Base-by-base conservation (phyloP, 2,888 invertebrate species). In the Eristalinus aeneus region DNA sequence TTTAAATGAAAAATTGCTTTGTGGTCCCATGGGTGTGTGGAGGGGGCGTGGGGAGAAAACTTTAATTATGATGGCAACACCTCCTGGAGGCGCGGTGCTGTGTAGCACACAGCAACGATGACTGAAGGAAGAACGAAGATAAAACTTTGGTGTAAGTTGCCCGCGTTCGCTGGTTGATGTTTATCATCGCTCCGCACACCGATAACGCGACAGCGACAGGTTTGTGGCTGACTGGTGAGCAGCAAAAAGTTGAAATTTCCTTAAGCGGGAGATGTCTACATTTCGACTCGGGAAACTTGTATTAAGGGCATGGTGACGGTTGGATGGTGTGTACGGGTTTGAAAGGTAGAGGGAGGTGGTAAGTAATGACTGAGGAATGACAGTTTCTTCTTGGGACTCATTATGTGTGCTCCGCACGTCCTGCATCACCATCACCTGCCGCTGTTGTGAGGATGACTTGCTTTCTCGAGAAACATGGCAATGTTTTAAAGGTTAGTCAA, bases 61-160 rank as follows among this genome's bases (percentile, higher is more conserved):
- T 79, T 84, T 79, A 71, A 79, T 79, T 71, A 71, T 84, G 83
- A 75, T 67, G 61, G 60, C 60, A 73, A 73, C 79, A 79, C 72
- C 72, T 65, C 22, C 36, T 64, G 12, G 56, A 10, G 56, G 54
- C 23, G 39, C 10, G 20, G 11, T 20, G 2, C n/a, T n/a, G n/a
- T n/a, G n/a, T n/a, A n/a, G n/a, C n/a, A n/a, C 36, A 20, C 10
- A 23, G 20, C 20, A 20, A 12, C 53, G 56, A 20, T 9, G 56
- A 53, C 34, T 20, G 1, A 1, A 16, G 22, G 23, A 68, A 67
- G 54, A 27, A 36, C 54, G 39, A 32, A 61, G 56, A 73, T 73
- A 78, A 58, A 79, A 74, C 78, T 77, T 72, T 16, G 39, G 67
- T 67, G 65, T 61, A 77, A 72, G 58, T 74, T 79, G 72, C 63